Conservation (phyloP, 2,888 invertebrate genomes). For the Myopa testacea region DNA sequence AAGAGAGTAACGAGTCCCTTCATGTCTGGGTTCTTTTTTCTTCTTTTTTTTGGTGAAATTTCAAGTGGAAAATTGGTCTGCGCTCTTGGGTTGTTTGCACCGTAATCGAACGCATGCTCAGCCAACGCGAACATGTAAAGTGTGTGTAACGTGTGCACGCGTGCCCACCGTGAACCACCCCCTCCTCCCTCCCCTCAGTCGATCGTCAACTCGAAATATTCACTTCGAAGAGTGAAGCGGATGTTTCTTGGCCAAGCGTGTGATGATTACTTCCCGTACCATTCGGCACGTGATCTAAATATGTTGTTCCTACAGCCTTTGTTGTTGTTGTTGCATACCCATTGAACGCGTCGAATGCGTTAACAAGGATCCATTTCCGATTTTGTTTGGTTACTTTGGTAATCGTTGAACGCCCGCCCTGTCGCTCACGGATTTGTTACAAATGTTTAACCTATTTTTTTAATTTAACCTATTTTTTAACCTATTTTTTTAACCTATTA, state of each 20-base stretch:
- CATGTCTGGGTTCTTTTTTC: neutral
- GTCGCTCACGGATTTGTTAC: conserved; percentile 29
- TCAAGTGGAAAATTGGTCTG: conserved; percentile 38
- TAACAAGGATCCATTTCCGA: conserved; percentile 65
- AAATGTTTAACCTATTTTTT: conserved; percentile 24
- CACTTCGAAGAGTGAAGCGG: neutral
- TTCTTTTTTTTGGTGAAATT: neutral
- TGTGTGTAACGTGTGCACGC: conserved; percentile 1
- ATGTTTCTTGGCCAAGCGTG: conserved; percentile 55
- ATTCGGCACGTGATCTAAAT: conserved; percentile 55
- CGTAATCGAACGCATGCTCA: conserved; percentile 28
- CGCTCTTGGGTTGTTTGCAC: conserved; percentile 33
- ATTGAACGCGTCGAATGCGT: conserved; percentile 3
- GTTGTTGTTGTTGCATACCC: neutral
- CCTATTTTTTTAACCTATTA: too few species aligned
- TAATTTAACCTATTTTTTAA: too few species aligned
- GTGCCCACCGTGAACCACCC: neutral
- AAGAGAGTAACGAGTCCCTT: neutral
- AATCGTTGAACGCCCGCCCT: conserved; percentile 7
- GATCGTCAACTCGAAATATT: neutral
- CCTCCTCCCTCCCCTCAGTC: neutral
- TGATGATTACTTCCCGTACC: conserved; percentile 63
- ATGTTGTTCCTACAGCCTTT: neutral
- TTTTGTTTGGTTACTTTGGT: conserved; percentile 48
- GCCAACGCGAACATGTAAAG: neutral